Evolutionary conservation across 2,888 invertebrate species (phyloP).

Genomic region (Drosophila tripunctata): DNA sequence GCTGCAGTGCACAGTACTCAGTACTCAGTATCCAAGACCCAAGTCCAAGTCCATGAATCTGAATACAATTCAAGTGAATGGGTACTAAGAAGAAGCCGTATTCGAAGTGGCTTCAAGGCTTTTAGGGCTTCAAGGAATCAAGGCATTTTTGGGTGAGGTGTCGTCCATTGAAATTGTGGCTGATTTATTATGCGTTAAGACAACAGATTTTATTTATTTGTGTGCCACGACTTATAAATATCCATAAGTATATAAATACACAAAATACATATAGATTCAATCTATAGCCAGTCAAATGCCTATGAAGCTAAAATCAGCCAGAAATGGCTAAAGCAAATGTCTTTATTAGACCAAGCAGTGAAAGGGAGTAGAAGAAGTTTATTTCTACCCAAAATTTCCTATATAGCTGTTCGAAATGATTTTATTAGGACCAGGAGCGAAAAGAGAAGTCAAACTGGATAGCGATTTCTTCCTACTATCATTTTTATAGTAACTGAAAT

Average conservation of each 20-base stretch:
- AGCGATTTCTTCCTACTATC: background rate
- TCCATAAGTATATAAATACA: constrained; percentile 1
- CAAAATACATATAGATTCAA: background rate
- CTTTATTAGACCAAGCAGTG: background rate
- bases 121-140: background rate
- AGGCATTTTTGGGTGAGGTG: background rate
- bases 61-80: constrained; percentile 32
- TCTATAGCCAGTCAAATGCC: constrained; percentile 23
- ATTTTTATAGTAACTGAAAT: too few relatives aligned
- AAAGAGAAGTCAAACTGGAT: too few relatives aligned
- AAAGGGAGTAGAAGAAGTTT: background rate
- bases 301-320: constrained; percentile 17
- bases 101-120: background rate
- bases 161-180: constrained; percentile 64
- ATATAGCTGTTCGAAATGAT: too few relatives aligned
- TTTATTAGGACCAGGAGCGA: too few relatives aligned
- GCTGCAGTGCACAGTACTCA: too few relatives aligned
- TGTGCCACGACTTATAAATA: constrained; percentile 2
- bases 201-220: constrained; percentile 72
- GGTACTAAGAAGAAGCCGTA: background rate
- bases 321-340: constrained; percentile 3
- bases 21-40: too few relatives aligned
- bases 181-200: constrained; percentile 79
- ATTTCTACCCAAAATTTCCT: background rate
- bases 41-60: constrained; percentile 56